Percentiles rank a stretch among this genome's conserved stretches.
phyloP scores from a whole-genome alignment of 2,113 vertebrate species.

The Prunella fulvescens region DNA sequence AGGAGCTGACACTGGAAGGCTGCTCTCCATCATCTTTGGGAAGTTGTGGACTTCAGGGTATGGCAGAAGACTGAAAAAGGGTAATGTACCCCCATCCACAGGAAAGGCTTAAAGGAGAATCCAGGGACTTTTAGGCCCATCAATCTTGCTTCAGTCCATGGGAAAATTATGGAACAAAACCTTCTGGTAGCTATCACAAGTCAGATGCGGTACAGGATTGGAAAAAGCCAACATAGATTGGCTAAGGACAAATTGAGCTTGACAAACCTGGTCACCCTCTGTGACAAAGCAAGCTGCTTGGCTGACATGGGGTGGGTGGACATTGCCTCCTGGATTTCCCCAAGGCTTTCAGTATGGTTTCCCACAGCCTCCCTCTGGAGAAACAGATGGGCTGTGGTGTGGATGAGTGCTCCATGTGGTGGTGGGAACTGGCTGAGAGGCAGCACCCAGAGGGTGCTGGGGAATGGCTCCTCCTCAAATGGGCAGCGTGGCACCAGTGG shows the following conservation, averaged over 20 bases:
- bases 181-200: background rate
- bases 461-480: background rate
- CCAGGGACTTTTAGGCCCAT: background rate
- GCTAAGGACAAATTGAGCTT: background rate
- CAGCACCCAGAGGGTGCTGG: background rate
- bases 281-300: background rate
- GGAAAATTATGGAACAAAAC: background rate
- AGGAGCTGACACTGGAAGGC: background rate
- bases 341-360: background rate
- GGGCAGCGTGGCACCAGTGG: accelerated
- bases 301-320: background rate
- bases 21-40: background rate
- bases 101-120: background rate
- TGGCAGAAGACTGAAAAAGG: background rate
- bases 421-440: background rate
- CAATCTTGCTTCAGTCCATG: background rate
- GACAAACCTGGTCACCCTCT: background rate
- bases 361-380: background rate
- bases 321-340: background rate
- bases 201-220: background rate
- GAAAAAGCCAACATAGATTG: background rate
- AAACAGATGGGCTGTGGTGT: background rate
- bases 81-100: background rate
- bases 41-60: background rate
- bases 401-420: background rate